These are phyloP conservation scores for Phasia obesa DNA, from an alignment of 2,888 invertebrate species.

Conservation along the genomic window DNA sequence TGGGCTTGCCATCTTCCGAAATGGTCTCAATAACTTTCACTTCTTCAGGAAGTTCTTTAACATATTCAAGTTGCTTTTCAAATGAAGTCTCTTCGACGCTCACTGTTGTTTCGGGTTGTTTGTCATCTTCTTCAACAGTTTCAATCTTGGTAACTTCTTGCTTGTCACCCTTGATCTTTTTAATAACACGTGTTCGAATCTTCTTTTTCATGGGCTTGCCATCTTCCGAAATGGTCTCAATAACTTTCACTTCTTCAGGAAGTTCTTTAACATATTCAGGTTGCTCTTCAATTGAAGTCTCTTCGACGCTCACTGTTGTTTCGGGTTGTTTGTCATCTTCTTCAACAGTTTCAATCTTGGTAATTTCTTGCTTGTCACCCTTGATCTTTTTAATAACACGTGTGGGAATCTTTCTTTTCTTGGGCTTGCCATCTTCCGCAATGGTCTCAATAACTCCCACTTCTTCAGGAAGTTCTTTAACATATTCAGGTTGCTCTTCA, in stretches of 20 bases:
- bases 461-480: conserved; percentile 62
- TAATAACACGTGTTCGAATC: conserved; percentile 64
- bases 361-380: conserved; percentile 27
- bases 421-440: conserved; percentile 69
- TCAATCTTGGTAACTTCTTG: conserved; percentile 27
- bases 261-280: conserved; percentile 16
- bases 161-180: conserved; percentile 40
- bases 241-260: conserved; percentile 70
- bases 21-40: conserved; percentile 2
- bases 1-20: conserved; percentile 10
- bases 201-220: conserved; percentile 59
- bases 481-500: conserved; percentile 19
- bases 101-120: conserved; percentile 19
- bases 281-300: not conserved
- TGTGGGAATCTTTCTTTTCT: conserved; percentile 59
- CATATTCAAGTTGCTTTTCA: not conserved
- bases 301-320: conserved; percentile 18
- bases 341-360: conserved; percentile 31
- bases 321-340: conserved; percentile 24
- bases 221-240: conserved; percentile 71
- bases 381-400: conserved; percentile 59
- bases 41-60: conserved; percentile 26
- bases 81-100: not conserved
- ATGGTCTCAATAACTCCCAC: conserved; percentile 71
- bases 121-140: conserved; percentile 36